phyloP scores from a whole-genome alignment of 2,888 invertebrate genomes.

The Aporophyla nigra region DNA sequence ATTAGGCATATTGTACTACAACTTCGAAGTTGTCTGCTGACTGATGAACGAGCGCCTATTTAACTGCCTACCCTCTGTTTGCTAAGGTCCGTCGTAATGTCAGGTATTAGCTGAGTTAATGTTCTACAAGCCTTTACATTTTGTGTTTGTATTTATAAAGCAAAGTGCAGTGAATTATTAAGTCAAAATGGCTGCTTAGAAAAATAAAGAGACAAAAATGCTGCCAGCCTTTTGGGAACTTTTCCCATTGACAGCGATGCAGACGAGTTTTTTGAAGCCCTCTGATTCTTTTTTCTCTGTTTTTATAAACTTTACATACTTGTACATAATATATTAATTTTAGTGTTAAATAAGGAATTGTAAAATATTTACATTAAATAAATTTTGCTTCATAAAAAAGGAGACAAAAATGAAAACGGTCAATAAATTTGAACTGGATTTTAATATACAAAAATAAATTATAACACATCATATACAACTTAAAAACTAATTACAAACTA shows the following conservation, averaged over 20 bases:
- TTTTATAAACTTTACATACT: too few relatives aligned
- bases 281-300: too few relatives aligned
- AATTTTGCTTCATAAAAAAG: too few relatives aligned
- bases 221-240: too few relatives aligned
- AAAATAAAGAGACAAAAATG: background rate
- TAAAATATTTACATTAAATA: too few relatives aligned
- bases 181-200: background rate
- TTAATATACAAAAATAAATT: conserved; percentile 63
- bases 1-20: conserved; percentile 67
- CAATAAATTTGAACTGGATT: conserved; percentile 27
- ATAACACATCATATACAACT: conserved; percentile 57
- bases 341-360: too few relatives aligned
- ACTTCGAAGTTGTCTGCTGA: conserved; percentile 52
- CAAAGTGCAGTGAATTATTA: background rate
- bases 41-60: conserved; percentile 56
- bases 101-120: conserved; percentile 49
- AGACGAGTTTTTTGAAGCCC: too few relatives aligned
- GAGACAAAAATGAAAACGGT: background rate
- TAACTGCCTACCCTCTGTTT: conserved; percentile 51
- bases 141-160: conserved; percentile 7
- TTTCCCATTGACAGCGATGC: too few relatives aligned
- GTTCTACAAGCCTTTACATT: conserved; percentile 10
- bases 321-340: too few relatives aligned
- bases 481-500: conserved; percentile 52
- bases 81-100: conserved; percentile 37